Conservation (phyloP, 2,888 invertebrate genomes). For the Meghimatium bilineatum region DNA sequence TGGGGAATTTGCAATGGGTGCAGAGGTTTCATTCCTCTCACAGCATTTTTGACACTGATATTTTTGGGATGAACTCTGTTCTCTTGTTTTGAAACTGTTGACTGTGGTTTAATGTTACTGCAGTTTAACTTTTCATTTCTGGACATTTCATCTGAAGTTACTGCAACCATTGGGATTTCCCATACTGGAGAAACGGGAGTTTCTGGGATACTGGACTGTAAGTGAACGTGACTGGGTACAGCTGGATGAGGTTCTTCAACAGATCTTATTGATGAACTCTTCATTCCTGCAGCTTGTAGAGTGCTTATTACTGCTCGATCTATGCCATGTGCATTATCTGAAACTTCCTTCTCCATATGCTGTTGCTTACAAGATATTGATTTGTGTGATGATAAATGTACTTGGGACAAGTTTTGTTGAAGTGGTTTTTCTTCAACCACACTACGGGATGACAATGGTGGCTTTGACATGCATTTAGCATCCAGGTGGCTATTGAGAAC, state of each 20-base stretch:
- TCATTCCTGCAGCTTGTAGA: not conserved
- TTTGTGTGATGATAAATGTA: not conserved
- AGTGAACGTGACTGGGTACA: not conserved
- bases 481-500: not conserved
- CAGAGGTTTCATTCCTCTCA: slow-evolving; percentile 28
- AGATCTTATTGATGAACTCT: not conserved
- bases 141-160: not conserved
- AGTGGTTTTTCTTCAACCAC: not conserved
- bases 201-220: not conserved
- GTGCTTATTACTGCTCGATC: not conserved
- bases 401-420: not conserved
- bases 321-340: not conserved
- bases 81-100: not conserved
- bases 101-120: not conserved
- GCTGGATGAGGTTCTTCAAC: not conserved
- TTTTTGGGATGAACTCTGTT: not conserved
- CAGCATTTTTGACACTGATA: not conserved
- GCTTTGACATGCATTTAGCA: not conserved
- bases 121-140: not conserved
- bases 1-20: slow-evolving; percentile 29
- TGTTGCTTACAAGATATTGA: not conserved
- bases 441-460: not conserved
- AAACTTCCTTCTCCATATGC: not conserved
- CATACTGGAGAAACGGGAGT: slow-evolving; percentile 11
- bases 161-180: not conserved